phyloP scores from a whole-genome alignment of 2,797 vertebrate genomes.

The Paratrypauchen microcephalus region DNA sequence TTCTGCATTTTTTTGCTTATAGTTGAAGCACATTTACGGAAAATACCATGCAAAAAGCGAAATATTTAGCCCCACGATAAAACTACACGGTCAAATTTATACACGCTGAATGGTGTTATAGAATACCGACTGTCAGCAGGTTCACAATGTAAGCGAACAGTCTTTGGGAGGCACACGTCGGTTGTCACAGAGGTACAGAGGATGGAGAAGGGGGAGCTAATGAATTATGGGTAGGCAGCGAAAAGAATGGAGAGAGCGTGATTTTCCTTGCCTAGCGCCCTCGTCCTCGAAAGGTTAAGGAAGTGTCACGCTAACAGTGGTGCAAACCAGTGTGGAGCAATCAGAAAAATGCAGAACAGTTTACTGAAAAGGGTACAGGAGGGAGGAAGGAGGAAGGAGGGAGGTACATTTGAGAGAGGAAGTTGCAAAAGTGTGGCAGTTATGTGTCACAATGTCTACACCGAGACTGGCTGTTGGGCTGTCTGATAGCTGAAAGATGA shows the following conservation, averaged over 20 bases:
- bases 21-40: not conserved
- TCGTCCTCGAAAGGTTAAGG: slow-evolving; percentile 53
- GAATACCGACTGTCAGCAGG: slow-evolving; percentile 39
- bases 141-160: slow-evolving; percentile 34
- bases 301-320: slow-evolving; percentile 64
- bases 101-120: slow-evolving; percentile 20
- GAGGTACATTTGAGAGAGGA: not conserved
- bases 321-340: slow-evolving; percentile 51
- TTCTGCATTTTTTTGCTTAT: not conserved
- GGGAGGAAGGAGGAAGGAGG: not conserved
- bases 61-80: slow-evolving; percentile 2
- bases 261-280: slow-evolving; percentile 30
- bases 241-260: slow-evolving; percentile 24
- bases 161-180: slow-evolving; percentile 24
- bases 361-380: not conserved
- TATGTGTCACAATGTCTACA: slow-evolving; percentile 1
- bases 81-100: slow-evolving; percentile 34
- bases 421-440: not conserved
- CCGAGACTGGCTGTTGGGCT: slow-evolving; percentile 16
- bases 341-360: slow-evolving; percentile 21
- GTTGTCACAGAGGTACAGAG: slow-evolving; percentile 39
- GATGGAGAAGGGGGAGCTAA: slow-evolving; percentile 56
- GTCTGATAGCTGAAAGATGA: not conserved
- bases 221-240: slow-evolving; percentile 55
- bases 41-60: not conserved